These are phyloP conservation scores for Eupsilia transversa DNA, from an alignment of 2,888 invertebrate genomes.

Conservation along the genomic window DNA sequence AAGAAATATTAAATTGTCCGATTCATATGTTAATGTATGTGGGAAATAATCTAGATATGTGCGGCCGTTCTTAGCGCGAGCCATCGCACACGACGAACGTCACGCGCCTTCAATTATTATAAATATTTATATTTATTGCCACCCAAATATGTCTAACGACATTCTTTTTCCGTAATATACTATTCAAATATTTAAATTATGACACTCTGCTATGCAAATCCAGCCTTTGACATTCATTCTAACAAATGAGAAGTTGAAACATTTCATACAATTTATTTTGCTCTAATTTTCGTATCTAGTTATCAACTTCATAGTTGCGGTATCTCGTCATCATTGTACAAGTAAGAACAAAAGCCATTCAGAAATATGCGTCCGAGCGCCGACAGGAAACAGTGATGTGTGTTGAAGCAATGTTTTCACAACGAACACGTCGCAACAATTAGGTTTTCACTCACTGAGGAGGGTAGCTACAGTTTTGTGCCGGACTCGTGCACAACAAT, in stretches of 20 bases:
- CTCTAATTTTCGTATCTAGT: slow-evolving; percentile 69
- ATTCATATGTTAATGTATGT: slow-evolving; percentile 86
- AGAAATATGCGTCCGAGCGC: slow-evolving; percentile 83
- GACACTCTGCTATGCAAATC: slow-evolving; percentile 41
- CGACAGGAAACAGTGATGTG: slow-evolving; percentile 84
- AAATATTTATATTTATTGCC: slow-evolving; percentile 70
- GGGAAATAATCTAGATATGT: slow-evolving; percentile 81
- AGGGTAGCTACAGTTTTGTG: slow-evolving; percentile 84
- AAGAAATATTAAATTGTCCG: slow-evolving; percentile 84
- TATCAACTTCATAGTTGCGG: slow-evolving; percentile 70
- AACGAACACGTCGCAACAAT: slow-evolving; percentile 82
- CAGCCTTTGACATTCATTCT: slow-evolving; percentile 43
- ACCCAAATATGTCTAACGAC: slow-evolving; percentile 40
- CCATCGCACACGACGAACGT: slow-evolving; percentile 73
- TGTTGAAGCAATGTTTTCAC: slow-evolving; percentile 86
- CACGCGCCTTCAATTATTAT: slow-evolving; percentile 76
- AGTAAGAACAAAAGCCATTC: slow-evolving; percentile 89
- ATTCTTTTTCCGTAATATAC: slow-evolving; percentile 16
- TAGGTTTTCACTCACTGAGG: slow-evolving; percentile 85
- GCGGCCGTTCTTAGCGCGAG: slow-evolving; percentile 72
- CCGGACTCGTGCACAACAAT: slow-evolving; percentile 75
- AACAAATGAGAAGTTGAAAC: slow-evolving; percentile 33
- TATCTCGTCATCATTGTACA: slow-evolving; percentile 83
- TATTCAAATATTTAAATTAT: slow-evolving; percentile 52
- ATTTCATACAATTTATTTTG: slow-evolving; percentile 58